A percentile compares a stretch with the other conserved stretches of the same genome.
Evolutionary conservation across 2,797 vertebrate species (phyloP).

Genomic region (Acestrorhynchus altus): DNA sequence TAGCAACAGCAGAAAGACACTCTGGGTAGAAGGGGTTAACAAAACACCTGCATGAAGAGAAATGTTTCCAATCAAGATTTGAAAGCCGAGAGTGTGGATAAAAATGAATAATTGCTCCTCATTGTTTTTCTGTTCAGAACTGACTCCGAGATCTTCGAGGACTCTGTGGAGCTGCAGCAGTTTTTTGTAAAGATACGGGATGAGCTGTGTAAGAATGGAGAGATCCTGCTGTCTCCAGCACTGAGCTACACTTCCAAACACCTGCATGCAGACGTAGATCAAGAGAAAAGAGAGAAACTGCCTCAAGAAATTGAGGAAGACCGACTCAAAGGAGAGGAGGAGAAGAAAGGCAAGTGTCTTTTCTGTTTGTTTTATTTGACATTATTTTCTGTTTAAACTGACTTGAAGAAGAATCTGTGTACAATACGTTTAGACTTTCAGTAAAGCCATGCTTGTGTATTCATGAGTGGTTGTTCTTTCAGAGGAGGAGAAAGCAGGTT

Average conservation of each 20-base stretch:
- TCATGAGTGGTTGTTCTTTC: constrained; percentile 39
- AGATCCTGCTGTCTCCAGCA: constrained; percentile 92
- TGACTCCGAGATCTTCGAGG: constrained; percentile 98
- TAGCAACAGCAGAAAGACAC: no score
- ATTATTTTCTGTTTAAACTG: background rate
- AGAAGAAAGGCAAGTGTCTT: constrained; percentile 83
- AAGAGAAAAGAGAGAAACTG: constrained; percentile 97
- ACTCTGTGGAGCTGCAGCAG: constrained; percentile 95
- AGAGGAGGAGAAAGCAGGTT: constrained; percentile 86
- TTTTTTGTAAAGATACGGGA: constrained; percentile 98
- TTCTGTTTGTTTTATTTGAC: background rate
- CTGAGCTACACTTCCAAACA: constrained; percentile 95
- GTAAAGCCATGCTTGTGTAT: background rate
- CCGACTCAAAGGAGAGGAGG: constrained; percentile 90
- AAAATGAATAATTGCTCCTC: no score
- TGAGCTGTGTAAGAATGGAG: constrained; percentile 98
- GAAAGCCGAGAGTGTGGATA: no score
- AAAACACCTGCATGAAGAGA: no score
- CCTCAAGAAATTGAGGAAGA: constrained; percentile 97
- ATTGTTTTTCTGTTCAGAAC: constrained; percentile 76
- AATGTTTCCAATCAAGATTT: no score
- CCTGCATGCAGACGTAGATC: constrained; percentile 92
- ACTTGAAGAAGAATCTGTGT: background rate
- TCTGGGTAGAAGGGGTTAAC: no score
- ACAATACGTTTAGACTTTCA: background rate